Conservation (phyloP, 2,888 invertebrate species). For the Meiosimyza decipiens region DNA sequence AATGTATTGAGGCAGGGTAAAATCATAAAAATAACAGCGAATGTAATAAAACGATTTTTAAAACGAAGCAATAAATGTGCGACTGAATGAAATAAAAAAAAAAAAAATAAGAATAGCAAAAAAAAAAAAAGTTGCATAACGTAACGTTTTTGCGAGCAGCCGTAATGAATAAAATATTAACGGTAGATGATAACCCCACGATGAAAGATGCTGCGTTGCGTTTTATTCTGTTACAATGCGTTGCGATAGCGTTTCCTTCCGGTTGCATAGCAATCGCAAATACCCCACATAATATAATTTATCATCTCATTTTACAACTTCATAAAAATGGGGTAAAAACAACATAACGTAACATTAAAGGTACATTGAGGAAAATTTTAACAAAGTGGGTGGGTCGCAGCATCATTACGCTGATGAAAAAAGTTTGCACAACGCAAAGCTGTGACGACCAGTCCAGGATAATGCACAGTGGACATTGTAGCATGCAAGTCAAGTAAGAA, state of each 20-base stretch:
- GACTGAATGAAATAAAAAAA: conserved; percentile 9
- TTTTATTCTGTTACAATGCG: neutral
- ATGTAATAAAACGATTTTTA: neutral
- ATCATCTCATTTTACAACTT: conserved; percentile 38
- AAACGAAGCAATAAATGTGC: neutral
- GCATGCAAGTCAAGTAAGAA: neutral
- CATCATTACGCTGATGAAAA: conserved; percentile 34
- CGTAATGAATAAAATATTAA: neutral
- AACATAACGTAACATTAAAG: no score
- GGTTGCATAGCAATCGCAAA: conserved; percentile 34
- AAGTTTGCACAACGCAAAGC: conserved; percentile 22
- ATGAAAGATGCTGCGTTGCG: neutral
- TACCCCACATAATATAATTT: conserved; percentile 36
- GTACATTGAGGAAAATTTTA: no score
- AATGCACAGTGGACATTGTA: neutral
- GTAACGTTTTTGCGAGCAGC: no score
- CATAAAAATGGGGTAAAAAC: conserved; percentile 28
- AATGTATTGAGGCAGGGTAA: neutral
- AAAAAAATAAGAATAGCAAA: neutral
- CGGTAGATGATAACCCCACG: neutral
- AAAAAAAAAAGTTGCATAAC: neutral
- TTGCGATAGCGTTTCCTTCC: conserved; percentile 24
- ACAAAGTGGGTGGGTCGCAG: neutral
- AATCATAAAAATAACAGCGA: neutral
- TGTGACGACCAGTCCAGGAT: neutral